Evolutionary conservation across 2,888 invertebrate species (phyloP).

Genomic region (Tuberolachnus salignus): DNA sequence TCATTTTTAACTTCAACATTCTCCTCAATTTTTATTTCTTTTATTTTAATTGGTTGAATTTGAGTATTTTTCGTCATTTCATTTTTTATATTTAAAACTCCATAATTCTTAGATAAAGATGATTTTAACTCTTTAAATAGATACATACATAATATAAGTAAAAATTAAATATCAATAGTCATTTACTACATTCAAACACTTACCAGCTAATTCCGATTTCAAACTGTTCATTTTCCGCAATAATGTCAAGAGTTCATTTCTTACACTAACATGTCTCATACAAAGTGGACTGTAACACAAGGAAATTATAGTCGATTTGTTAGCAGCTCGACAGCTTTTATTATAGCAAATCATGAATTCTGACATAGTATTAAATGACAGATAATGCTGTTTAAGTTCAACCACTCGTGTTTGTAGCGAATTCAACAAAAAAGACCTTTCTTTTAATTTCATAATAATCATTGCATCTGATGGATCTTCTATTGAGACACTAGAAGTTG

Average conservation of each 20-base stretch:
- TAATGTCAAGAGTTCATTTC: conserved; percentile 71
- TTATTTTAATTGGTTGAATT: background rate
- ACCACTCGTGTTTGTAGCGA: conserved; percentile 41
- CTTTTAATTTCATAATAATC: conserved; percentile 12
- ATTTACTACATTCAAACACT: background rate
- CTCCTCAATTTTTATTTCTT: conserved; percentile 18
- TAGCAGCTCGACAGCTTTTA: conserved; percentile 44
- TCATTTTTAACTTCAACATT: conserved; percentile 23
- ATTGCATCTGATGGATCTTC: background rate
- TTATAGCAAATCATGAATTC: conserved; percentile 49
- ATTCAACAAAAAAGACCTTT: conserved; percentile 14
- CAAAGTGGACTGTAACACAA: conserved; percentile 82
- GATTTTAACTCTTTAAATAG: conserved; percentile 37
- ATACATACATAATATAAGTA: background rate
- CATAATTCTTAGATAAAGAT: background rate
- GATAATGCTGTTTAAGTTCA: conserved; percentile 48
- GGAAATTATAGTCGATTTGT: conserved; percentile 35
- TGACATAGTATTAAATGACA: conserved; percentile 48
- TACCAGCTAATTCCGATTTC: conserved; percentile 41
- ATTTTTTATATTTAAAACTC: background rate
- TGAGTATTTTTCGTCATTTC: conserved; percentile 13
- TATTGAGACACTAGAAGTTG: background rate
- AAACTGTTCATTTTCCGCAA: conserved; percentile 61
- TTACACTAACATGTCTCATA: conserved; percentile 73
- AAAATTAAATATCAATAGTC: no score